These are phyloP conservation scores for Harpegnathos saltator DNA, from an alignment of 1,140 invertebrate species.

Conservation along the genomic window DNA sequence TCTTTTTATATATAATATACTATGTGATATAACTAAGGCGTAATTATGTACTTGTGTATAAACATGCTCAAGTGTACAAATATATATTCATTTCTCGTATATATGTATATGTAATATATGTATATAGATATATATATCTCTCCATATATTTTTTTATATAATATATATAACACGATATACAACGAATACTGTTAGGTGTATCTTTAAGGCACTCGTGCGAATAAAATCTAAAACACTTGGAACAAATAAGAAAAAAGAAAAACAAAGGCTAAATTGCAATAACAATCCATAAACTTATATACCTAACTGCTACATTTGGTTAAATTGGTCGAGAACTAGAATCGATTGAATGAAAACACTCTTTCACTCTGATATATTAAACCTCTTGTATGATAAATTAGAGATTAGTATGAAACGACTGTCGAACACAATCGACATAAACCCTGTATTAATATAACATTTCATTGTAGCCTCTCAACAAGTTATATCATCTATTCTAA, in stretches of 20 bases:
- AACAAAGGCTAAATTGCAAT: constrained; percentile 68
- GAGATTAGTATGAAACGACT: constrained; percentile 56
- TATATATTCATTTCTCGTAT: constrained; percentile 58
- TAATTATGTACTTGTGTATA: constrained; percentile 67
- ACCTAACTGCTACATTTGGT: constrained; percentile 64
- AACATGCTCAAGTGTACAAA: constrained; percentile 64
- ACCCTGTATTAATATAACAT: constrained; percentile 67
- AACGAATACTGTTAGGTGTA: constrained; percentile 80
- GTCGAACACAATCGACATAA: constrained; percentile 55
- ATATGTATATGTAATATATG: constrained; percentile 60
- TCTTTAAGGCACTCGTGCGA: constrained; percentile 81
- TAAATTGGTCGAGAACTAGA: constrained; percentile 64
- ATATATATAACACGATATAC: constrained; percentile 72
- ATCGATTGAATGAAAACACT: constrained; percentile 59
- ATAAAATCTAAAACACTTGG: constrained; percentile 75
- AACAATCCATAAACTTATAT: constrained; percentile 71
- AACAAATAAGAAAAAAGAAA: constrained; percentile 68
- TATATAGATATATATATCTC: constrained; percentile 59
- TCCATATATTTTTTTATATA: constrained; percentile 62
- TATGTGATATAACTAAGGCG: constrained; percentile 65
- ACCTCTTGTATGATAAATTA: constrained; percentile 63
- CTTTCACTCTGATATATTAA: constrained; percentile 55
- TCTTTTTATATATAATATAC: constrained; percentile 31
- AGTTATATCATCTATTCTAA: constrained; percentile 60
- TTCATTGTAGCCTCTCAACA: constrained; percentile 68